Evolutionary conservation across 2,797 vertebrate species (phyloP).

Genomic region (Paratrypauchen microcephalus): DNA sequence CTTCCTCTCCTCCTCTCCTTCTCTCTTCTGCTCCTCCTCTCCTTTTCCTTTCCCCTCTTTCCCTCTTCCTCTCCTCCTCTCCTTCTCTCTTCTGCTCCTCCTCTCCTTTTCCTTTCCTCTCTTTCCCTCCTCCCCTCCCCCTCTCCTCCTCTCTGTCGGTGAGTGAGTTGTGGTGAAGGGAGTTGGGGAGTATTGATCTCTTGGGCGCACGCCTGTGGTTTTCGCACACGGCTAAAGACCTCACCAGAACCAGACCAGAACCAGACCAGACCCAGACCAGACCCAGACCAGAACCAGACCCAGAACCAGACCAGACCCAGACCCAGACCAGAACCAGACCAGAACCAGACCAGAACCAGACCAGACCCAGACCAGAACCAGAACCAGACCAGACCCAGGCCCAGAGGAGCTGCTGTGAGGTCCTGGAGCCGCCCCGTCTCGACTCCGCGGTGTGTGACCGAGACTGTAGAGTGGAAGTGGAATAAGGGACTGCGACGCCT

Average conservation of each 20-base stretch:
- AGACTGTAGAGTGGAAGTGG: too few relatives aligned
- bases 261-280: too few relatives aligned
- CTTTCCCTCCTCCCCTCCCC: too few relatives aligned
- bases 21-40: too few relatives aligned
- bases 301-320: slow-evolving; percentile 27
- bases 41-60: too few relatives aligned
- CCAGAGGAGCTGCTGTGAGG: slow-evolving; percentile 52
- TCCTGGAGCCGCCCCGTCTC: slow-evolving; percentile 5
- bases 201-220: slow-evolving; percentile 78
- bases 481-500: too few relatives aligned
- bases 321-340: slow-evolving; percentile 46
- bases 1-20: too few relatives aligned
- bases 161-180: slow-evolving; percentile 76
- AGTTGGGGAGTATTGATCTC: slow-evolving; percentile 80
- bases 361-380: slow-evolving; percentile 36
- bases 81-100: too few relatives aligned
- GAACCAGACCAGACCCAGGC: too few relatives aligned
- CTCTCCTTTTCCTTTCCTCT: too few relatives aligned
- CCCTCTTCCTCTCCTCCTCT: too few relatives aligned
- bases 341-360: slow-evolving; percentile 41
- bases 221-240: slow-evolving; percentile 70
- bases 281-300: slow-evolving; percentile 16
- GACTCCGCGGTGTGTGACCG: background rate
- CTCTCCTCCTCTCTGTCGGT: slow-evolving; percentile 42
- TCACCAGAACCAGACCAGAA: slow-evolving; percentile 50